Percentiles rank a stretch among this genome's conserved stretches.
phyloP scores from a whole-genome alignment of 2,888 invertebrate species.

The Carterocephalus palaemon region DNA sequence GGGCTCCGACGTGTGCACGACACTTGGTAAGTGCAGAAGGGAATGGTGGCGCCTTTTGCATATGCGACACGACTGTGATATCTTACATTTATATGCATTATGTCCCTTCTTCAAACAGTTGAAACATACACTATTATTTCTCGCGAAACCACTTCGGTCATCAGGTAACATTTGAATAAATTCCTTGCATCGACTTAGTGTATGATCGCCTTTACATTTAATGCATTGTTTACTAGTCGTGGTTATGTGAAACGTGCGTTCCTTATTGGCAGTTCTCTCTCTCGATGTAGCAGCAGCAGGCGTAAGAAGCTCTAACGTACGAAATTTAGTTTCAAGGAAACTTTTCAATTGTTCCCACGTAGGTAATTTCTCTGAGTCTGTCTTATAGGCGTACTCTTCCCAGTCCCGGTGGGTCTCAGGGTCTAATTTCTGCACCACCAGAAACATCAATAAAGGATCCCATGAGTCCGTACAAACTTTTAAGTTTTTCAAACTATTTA shows the following conservation, averaged over 20 bases:
- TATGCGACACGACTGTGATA: slow-evolving; percentile 21
- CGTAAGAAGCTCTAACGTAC: slow-evolving; percentile 24
- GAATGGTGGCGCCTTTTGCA: slow-evolving; percentile 26
- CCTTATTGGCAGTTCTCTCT: not conserved
- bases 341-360: slow-evolving; percentile 21
- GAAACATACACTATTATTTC: slow-evolving; percentile 18
- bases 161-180: too few species aligned
- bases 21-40: slow-evolving; percentile 14
- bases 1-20: not conserved
- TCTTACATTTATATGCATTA: slow-evolving; percentile 14
- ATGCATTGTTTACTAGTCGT: not conserved
- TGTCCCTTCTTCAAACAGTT: slow-evolving; percentile 23
- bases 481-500: slow-evolving; percentile 32
- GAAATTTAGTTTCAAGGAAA: slow-evolving; percentile 25
- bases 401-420: slow-evolving; percentile 32
- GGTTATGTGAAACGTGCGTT: slow-evolving; percentile 12
- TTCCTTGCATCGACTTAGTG: slow-evolving; percentile 23
- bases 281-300: not conserved
- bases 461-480: slow-evolving; percentile 28
- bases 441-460: slow-evolving; percentile 34
- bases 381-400: slow-evolving; percentile 28
- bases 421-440: slow-evolving; percentile 33
- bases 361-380: slow-evolving; percentile 25
- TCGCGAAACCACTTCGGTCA: slow-evolving; percentile 12
- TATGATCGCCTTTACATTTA: slow-evolving; percentile 2